Evolutionary conservation across 2,113 vertebrate genomes (phyloP), one percentile per base, ranked within the genome.

Genomic region (Merops nubicus): DNA sequence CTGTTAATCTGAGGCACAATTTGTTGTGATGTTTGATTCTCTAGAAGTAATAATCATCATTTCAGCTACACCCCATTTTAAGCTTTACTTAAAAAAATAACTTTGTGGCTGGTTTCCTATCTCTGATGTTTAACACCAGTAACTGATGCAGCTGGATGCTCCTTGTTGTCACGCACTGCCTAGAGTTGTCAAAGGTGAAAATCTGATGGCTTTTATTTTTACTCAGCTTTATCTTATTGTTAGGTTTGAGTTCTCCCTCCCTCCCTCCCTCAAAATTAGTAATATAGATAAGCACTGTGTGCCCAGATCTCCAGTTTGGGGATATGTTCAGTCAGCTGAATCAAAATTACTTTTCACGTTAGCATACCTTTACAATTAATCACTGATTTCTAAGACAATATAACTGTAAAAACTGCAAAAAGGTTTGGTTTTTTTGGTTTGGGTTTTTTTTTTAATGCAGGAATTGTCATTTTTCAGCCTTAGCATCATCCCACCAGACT

Each of bases 391-490:
- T 70, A 43, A 79, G 62, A 79, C 70, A 68, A 84, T 31, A 47
- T 31, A 82, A 56, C 23, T 23, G 12, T 15, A 85, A 75, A 81
- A 78, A 31, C 36, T 68, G 69, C 45, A 54, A 77, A 93, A 95
- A 47, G 1, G 9, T n/a, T n/a, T n/a, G n/a, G n/a, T n/a, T n/a
- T n/a, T n/a, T n/a, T n/a, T n/a, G n/a, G n/a, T n/a, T n/a, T n/a
- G n/a, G n/a, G n/a, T 29, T 2, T 15, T 45, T 75, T 65, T 85
- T 86, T 68, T 38, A 91, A 91, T 2, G 7, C 68, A 89, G 64
- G 83, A 96, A 90, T 62, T 84, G 88, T 89, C 72, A 43, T 50
- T 73, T 83, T 60, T 94, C 54, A 56, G 54, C 90, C 69, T 86
- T 68, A 85, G 76, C 79, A 81, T 77, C 60, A 90, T 25, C 79